Base-by-base conservation (phyloP, 2,797 vertebrate genomes). In the Sebastes minor region DNA sequence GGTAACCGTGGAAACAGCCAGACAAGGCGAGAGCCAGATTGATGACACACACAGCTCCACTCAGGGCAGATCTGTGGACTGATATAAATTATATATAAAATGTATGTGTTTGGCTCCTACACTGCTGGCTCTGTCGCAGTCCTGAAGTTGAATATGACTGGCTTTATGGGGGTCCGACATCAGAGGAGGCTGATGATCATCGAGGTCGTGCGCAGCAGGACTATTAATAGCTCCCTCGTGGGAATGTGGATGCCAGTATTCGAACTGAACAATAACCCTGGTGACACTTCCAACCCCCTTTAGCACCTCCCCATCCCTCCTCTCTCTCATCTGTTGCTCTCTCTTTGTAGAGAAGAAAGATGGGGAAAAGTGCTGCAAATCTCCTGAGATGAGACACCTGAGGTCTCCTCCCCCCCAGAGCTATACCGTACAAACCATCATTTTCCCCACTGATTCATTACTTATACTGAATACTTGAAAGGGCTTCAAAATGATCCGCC, bases 1-100 rank as follows among this genome's bases (percentile, higher is more conserved):
- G 78, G 92, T 93, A 91, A 91, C 94, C 88, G 74, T 93, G 91
- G 94, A 91, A 94, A 93, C 92, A 81, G 78, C 64, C 88, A 87
- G 86, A 84, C 71, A 23, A 71, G 83, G 69, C 3, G 27, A 79
- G 74, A 80, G 73, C 71, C 74, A 80, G 86, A 90, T 83, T 87
- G 83, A 88, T 90, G 86, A 91, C 85, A 88, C 78, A 80, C 60
- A 33, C 30, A 62, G 70, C 84, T 78, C 85, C 82, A 70, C 79
- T 78, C 81, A 59, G 72, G 57, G 78, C 69, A 82, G 76, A 88
- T 90, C 82, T 80, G 72, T 68, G 35, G 64, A 84, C 71, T 64
- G 78, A 86, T 85, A 82, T 63, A 52, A 53, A 80, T 30, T 76
- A 77, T 63, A 90, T 82, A 76, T 71, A 90, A 80, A 14, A 81